These are phyloP conservation scores for Eurypyga helias DNA, from an alignment of 2,113 vertebrate genomes.

Conservation along the genomic window DNA sequence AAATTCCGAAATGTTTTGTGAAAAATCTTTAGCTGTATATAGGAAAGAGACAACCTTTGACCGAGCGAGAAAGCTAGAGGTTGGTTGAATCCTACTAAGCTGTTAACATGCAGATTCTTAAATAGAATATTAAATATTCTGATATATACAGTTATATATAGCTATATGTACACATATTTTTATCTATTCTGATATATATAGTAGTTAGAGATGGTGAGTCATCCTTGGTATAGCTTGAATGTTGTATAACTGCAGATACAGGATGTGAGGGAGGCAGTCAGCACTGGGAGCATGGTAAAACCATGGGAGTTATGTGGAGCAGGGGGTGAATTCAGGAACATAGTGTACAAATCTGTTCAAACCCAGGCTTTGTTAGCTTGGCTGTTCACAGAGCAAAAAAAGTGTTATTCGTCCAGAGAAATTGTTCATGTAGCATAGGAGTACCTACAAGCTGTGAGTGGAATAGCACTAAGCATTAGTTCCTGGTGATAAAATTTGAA, in stretches of 20 bases:
- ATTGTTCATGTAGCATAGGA: background rate
- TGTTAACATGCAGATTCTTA: background rate
- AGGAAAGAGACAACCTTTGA: background rate
- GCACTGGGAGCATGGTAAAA: background rate
- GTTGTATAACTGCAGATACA: background rate
- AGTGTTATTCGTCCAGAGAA: background rate
- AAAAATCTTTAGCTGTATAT: background rate
- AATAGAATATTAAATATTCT: background rate
- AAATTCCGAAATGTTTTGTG: background rate
- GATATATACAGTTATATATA: background rate
- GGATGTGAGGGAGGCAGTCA: background rate
- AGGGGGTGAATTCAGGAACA: background rate
- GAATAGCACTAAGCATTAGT: background rate
- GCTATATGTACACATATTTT: background rate
- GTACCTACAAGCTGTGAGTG: background rate
- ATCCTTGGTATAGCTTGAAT: background rate
- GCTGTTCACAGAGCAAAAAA: background rate
- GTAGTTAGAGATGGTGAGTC: background rate
- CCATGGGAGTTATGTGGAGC: background rate
- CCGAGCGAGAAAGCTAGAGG: background rate
- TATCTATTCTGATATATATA: background rate
- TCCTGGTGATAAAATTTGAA: background rate
- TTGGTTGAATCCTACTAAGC: background rate
- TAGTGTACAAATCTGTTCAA: background rate
- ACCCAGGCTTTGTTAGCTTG: background rate